Evolutionary conservation across 2,888 invertebrate species (phyloP), one percentile per base, ranked within the genome.

Genomic region (Parapristionchus giblindavisi): DNA sequence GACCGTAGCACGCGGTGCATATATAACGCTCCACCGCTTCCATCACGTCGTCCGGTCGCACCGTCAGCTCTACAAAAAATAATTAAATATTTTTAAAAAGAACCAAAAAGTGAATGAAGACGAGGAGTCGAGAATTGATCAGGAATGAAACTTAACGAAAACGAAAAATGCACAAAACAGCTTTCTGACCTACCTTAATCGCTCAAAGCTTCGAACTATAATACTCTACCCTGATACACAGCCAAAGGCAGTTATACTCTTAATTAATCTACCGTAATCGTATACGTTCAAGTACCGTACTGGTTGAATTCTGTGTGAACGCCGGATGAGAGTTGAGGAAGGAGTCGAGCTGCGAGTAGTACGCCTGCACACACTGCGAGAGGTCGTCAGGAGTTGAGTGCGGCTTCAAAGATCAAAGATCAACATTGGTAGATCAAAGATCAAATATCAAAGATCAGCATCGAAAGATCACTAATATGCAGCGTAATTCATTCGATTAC

Each of bases 11-110:
- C 85, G 93, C 92, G 0, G 94, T 93, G 92, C 96, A 96, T 68
- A 96, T 92, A 88, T 94, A 95, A 87, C 94, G 94, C 90, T 99
- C 99, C 63, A 94, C 93, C 88, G 94, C 94, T 90, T 96, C 95
- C 88, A 96, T 91, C 77, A 97, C 91, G 83, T 92, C 92, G 85
- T 95, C 92, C 56, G 92, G 91, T 82, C 95, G 95, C 0, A 91
- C 88, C 56, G 92, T 91, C 36, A 93, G 90, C 81, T 91, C 92
- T 71, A 75, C 72, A 63, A 56, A 75, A 54, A 38, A 76, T 43
- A n/a, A 34, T 60, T 34, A 11, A 34, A n/a, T 4, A 40, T 48
- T 40, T 43, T 34, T 75, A 51, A 58, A 1, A 76, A 56, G 14
- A 40, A 43, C 3, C 17, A 43, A 6, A 14, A 38, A 38, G 36